Evolutionary conservation across 1,140 invertebrate species (phyloP), one percentile per base, ranked within the genome.

Genomic region (Trichomalopsis sarcophagae): DNA sequence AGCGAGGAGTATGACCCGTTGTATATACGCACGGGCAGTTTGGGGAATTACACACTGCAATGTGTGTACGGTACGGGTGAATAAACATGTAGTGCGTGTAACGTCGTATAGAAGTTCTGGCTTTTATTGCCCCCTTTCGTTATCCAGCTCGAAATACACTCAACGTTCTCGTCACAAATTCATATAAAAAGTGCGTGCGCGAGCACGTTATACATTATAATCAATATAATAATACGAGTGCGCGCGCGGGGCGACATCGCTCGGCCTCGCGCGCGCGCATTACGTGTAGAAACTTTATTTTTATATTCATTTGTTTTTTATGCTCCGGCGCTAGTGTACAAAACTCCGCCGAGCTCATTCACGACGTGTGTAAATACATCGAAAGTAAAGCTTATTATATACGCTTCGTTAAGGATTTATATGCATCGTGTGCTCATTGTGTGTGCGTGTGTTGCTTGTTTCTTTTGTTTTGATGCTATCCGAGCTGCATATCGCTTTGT

Each of bases 51-150:
- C 55, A 62, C 47, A 50, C 47, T 17, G 68, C 7, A 23, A 1
- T 27, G 27, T 27, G 27, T 27, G 27, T 27, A 27, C 27, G 27
- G 27, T 27, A 1, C 27, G 27, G 81, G 69, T 21, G 66, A 76
- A 76, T 40, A 76, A 82, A 75, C 11, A 13, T 44, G 40, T 62
- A 44, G 13, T 36, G 21, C 21, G 2, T 75, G 0, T 36, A 11
- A 73, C 14, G 3, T 74, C 14, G 2, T 82, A 75, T 82, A 75
- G 47, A 75, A 76, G 23, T 76, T 76, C 13, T 75, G 10, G 62
- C 55, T 76, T 82, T 82, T 82, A 82, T 82, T 82, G 21, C 55
- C 62, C 27, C 13, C 9, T 40, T 40, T 11, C 27, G 27, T 27
- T 27, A 27, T 6, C 40, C 7, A 23, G 30, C 30, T 40, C n/a